Conservation (phyloP, 2,113 vertebrate genomes). For the Speoplatyrhinus poulsoni region DNA sequence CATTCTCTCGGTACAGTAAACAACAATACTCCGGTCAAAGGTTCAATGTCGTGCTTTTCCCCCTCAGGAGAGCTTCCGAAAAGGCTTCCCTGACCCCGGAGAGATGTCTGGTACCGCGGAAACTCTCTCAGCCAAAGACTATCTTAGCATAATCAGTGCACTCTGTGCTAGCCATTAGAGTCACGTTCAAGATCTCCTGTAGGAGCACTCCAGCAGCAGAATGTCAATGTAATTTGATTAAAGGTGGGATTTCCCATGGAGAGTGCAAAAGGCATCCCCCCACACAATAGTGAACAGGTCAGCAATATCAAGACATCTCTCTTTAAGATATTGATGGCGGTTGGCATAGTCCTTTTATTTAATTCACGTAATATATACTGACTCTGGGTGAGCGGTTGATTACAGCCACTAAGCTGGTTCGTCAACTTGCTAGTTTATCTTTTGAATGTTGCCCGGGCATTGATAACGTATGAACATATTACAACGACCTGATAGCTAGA, state of each 20-base stretch:
- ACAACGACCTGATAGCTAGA: neutral
- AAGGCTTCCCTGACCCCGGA: conserved; percentile 64
- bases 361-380: conserved; percentile 39
- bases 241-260: conserved; percentile 60
- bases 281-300: conserved; percentile 45
- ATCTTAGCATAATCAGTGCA: conserved; percentile 19
- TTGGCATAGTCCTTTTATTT: conserved; percentile 37
- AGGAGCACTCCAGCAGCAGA: conserved; percentile 49
- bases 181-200: conserved; percentile 44
- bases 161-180: conserved; percentile 36
- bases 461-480: conserved; percentile 8
- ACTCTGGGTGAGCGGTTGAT: conserved; percentile 15
- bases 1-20: conserved; percentile 29
- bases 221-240: conserved; percentile 56
- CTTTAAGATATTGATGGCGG: neutral
- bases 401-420: conserved; percentile 39
- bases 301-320: conserved; percentile 41
- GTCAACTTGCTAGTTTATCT: conserved; percentile 17
- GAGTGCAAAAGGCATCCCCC: conserved; percentile 49
- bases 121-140: conserved; percentile 40
- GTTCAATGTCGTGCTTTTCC: conserved; percentile 28
- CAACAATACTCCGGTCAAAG: conserved; percentile 52
- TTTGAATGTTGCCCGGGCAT: conserved; percentile 20
- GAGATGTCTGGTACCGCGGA: conserved; percentile 39
- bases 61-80: conserved; percentile 22